Conservation (phyloP, 2,888 invertebrate species). For the Cheilosia impressa region DNA sequence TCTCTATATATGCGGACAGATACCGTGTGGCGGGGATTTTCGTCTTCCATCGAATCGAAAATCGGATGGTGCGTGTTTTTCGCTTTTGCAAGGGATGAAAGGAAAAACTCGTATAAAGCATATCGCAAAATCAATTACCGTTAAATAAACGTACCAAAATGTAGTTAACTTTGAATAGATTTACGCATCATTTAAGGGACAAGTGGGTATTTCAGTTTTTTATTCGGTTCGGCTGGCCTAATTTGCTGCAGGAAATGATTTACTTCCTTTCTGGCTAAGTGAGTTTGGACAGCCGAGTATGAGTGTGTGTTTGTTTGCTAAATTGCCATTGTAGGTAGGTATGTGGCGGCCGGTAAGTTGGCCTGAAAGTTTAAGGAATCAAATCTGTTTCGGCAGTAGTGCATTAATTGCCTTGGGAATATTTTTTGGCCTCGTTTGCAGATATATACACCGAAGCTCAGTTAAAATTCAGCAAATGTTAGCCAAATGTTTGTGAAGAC, state of each 20-base stretch:
- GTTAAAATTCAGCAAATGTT: too few species aligned
- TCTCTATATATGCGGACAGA: conserved; percentile 39
- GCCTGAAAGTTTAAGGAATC: too few species aligned
- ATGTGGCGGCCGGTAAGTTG: neutral
- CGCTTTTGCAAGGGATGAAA: conserved; percentile 31
- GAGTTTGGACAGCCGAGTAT: neutral
- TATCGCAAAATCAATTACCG: conserved; percentile 75
- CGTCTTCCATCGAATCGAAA: conserved; percentile 11
- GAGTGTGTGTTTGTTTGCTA: neutral
- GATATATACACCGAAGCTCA: too few species aligned
- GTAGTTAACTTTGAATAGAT: conserved; percentile 75
- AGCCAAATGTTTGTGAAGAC: too few species aligned
- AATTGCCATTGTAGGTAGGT: neutral
- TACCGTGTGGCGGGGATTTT: conserved; percentile 68
- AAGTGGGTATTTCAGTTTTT: conserved; percentile 69
- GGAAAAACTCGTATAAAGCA: conserved; percentile 28
- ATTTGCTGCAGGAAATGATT: conserved; percentile 46
- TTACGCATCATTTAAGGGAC: conserved; percentile 77
- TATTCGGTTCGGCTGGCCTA: conserved; percentile 38
- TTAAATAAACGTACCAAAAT: conserved; percentile 70
- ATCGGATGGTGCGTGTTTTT: conserved; percentile 36
- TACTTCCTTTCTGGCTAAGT: neutral
- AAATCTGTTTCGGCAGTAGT: too few species aligned
- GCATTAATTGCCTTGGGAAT: too few species aligned
- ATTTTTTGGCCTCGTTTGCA: too few species aligned